Evolutionary conservation across 2,888 invertebrate genomes (phyloP).

Genomic region (Tenthredo livida): DNA sequence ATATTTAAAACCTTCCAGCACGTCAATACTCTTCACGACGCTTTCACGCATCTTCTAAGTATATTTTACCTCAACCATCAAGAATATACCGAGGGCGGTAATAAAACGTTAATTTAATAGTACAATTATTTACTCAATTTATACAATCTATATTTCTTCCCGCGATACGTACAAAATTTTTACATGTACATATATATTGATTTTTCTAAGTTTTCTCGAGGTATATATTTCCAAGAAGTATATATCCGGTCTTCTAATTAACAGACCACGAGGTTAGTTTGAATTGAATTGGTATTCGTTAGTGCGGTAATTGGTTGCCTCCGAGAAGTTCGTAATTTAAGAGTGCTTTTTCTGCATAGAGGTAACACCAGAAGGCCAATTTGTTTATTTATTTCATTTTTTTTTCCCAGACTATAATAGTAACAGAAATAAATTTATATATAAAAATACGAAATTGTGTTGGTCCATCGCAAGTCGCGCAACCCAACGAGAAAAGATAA

Average conservation of each 20-base stretch:
- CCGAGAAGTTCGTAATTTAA: constrained; percentile 7
- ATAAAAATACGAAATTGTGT: neutral
- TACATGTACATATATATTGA: no score
- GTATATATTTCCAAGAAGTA: neutral
- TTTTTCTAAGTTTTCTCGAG: neutral
- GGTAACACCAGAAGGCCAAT: constrained; percentile 16
- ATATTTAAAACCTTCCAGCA: constrained; percentile 75
- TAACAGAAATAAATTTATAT: neutral
- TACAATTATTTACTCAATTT: neutral
- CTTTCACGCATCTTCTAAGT: constrained; percentile 61
- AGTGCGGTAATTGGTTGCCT: constrained; percentile 4
- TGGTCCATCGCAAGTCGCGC: neutral
- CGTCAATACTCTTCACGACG: constrained; percentile 74
- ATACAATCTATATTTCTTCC: neutral
- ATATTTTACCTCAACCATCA: constrained; percentile 22
- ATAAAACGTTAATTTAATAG: no score
- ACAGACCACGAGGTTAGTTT: neutral
- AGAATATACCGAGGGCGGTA: neutral
- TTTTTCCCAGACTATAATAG: neutral
- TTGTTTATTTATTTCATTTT: no score
- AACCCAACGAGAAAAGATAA: neutral
- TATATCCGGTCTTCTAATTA: constrained; percentile 20
- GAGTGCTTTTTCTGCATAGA: neutral
- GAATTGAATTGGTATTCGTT: constrained; percentile 33
- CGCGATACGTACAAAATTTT: no score